These are phyloP conservation scores for Ascaphus truei DNA, from an alignment of 2,113 vertebrate species.

Conservation along the genomic window DNA sequence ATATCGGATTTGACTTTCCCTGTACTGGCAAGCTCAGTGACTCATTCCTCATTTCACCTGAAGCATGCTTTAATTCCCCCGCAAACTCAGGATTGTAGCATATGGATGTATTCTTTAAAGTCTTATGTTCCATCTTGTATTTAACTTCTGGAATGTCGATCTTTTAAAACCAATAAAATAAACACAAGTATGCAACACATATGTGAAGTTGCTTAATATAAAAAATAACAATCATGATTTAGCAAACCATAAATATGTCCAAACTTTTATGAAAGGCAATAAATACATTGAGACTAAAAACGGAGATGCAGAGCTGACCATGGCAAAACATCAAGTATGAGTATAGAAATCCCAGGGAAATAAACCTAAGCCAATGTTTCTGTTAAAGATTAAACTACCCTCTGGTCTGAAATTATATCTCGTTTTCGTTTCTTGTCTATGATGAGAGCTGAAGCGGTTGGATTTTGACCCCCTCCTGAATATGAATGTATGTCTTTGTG, in stretches of 20 bases:
- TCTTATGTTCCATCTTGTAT: slow-evolving; percentile 21
- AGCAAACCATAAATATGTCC: slow-evolving; percentile 36
- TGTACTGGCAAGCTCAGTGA: background rate
- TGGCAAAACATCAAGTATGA: slow-evolving; percentile 26
- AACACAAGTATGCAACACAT: slow-evolving; percentile 32
- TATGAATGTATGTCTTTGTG: too few species aligned
- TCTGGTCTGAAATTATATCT: background rate
- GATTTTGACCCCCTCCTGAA: too few species aligned
- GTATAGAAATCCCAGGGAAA: background rate
- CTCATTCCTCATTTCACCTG: slow-evolving; percentile 24
- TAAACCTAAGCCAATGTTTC: background rate
- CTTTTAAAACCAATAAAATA: slow-evolving; percentile 28
- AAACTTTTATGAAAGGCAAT: slow-evolving; percentile 30
- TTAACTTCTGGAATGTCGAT: slow-evolving; percentile 32
- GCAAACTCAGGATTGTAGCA: slow-evolving; percentile 20
- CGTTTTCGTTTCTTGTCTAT: background rate
- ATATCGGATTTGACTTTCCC: background rate
- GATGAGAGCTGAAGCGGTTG: too few species aligned
- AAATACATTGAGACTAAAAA: slow-evolving; percentile 21
- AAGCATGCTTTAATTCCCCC: slow-evolving; percentile 8
- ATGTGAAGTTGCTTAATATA: slow-evolving; percentile 34
- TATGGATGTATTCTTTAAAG: slow-evolving; percentile 16
- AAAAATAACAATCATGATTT: slow-evolving; percentile 36
- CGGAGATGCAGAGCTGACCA: slow-evolving; percentile 3
- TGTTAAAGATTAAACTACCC: background rate